Base-by-base conservation (phyloP, 2,797 vertebrate genomes). In the Chelon auratus region DNA sequence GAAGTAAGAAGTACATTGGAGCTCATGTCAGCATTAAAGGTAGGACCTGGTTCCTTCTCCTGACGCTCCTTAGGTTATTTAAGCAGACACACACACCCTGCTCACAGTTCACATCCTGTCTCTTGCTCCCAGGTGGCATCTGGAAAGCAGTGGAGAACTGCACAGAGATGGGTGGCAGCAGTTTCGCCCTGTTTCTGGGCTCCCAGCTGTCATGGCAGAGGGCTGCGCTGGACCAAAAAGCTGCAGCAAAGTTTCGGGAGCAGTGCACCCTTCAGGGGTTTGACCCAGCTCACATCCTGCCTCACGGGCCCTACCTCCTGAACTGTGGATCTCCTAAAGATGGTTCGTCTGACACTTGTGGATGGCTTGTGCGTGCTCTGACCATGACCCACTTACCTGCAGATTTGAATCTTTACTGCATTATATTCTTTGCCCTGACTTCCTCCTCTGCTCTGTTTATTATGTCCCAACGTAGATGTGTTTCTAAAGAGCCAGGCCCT, bases 281-380 rank as follows among this genome's bases (percentile, higher is more conserved):
- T 39, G 76, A 93, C 26, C 79, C 94, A 1, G 73, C 75, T 50
- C 91, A 94, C 77, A 94, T 96, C 70, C 54, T 96, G 54, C 95
- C 95, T 8, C 95, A 96, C 36, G 94, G 95, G 14, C 95, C 95
- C 48, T 95, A 96, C 85, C 89, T 96, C 72, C 95, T 95, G 94
- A 96, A 96, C 89, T 94, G 94, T 58, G 95, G 95, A 18, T 95
- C 95, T 51, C 94, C 95, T 15, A 95, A 94, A 78, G 81, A 92
- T 24, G 95, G 95, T 95, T 37, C 30, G 89, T 89, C 17, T 4
- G 51, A 36, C 48, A 13, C 18, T 22, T 3, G 73, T 56, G 48
- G 26, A 60, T 65, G 47, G 51, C 14, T 50, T 9, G 0, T 45
- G 36, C 22, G 20, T 12, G 40, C 17, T 12, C 22, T 51, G 43